Evolutionary conservation across 2,888 invertebrate genomes (phyloP).

Genomic region (Sylvicola cinctus): DNA sequence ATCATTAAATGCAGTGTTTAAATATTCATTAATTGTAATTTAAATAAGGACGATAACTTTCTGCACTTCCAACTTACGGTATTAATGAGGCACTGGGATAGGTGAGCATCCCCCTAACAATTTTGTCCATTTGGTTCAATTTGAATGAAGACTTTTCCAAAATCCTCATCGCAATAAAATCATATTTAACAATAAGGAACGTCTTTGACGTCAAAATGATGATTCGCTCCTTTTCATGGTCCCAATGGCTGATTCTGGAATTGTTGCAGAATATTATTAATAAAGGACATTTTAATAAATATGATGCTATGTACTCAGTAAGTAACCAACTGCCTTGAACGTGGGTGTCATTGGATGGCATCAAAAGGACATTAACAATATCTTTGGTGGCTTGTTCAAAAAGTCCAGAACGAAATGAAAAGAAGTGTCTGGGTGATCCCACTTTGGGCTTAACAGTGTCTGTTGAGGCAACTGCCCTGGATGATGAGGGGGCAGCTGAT

Average conservation of each 20-base stretch:
- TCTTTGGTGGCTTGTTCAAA: slow-evolving; percentile 52
- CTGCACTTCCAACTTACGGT: slow-evolving; percentile 43
- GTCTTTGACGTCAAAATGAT: slow-evolving; percentile 51
- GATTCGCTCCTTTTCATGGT: slow-evolving; percentile 64
- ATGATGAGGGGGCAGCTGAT: too few species aligned
- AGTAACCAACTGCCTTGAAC: slow-evolving; percentile 56
- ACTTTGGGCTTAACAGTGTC: slow-evolving; percentile 5
- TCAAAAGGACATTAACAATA: slow-evolving; percentile 40
- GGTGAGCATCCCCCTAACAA: slow-evolving; percentile 55
- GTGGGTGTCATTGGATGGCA: slow-evolving; percentile 45
- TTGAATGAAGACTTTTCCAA: slow-evolving; percentile 48
- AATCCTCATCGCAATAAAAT: slow-evolving; percentile 62
- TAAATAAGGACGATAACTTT: neutral
- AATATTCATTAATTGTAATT: neutral
- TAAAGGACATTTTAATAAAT: slow-evolving; percentile 1
- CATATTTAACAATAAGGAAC: slow-evolving; percentile 58
- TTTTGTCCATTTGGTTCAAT: slow-evolving; percentile 44
- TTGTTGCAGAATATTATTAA: neutral
- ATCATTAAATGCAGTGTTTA: too few species aligned
- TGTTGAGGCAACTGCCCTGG: too few species aligned
- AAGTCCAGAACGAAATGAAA: slow-evolving; percentile 51
- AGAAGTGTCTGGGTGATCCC: slow-evolving; percentile 27
- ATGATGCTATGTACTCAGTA: slow-evolving; percentile 61
- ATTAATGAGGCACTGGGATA: slow-evolving; percentile 64
- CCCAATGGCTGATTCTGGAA: slow-evolving; percentile 66